These are phyloP conservation scores for Dynastes hyllus DNA, from an alignment of 2,888 invertebrate species.

Conservation along the genomic window DNA sequence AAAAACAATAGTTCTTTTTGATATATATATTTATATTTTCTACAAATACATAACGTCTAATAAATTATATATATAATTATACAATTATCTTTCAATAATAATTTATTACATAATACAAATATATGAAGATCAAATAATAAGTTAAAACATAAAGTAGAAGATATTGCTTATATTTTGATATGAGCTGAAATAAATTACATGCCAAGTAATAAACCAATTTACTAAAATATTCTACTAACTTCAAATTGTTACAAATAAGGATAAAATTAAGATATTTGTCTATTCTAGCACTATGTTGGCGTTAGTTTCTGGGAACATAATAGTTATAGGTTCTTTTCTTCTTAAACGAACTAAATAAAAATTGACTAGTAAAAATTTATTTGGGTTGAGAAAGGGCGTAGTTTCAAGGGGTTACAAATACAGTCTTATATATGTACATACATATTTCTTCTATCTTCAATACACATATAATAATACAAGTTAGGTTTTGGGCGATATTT, in stretches of 20 bases:
- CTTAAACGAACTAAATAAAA: slow-evolving; percentile 20
- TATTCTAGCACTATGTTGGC: slow-evolving; percentile 14
- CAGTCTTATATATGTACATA: slow-evolving; percentile 35
- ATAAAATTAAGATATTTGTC: background rate
- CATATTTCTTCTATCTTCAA: background rate
- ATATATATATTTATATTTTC: slow-evolving; percentile 32
- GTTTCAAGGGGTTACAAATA: slow-evolving; percentile 23
- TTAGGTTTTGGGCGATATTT: slow-evolving; percentile 20
- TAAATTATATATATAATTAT: slow-evolving; percentile 40
- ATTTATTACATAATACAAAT: slow-evolving; percentile 16
- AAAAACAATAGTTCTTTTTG: background rate
- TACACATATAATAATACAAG: slow-evolving; percentile 14
- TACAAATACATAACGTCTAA: slow-evolving; percentile 49
- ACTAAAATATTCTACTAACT: background rate
- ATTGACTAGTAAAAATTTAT: slow-evolving; percentile 36
- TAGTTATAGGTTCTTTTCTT: background rate
- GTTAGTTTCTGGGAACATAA: slow-evolving; percentile 12
- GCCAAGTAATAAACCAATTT: background rate
- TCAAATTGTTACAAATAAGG: background rate
- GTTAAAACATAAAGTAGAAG: background rate
- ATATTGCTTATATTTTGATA: slow-evolving; percentile 30
- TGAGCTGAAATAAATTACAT: background rate
- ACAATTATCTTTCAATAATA: slow-evolving; percentile 37
- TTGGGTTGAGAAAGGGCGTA: slow-evolving; percentile 1
- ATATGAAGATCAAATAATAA: slow-evolving; percentile 7